phyloP scores from a whole-genome alignment of 1,140 invertebrate species.

The Drosophila novamexicana region DNA sequence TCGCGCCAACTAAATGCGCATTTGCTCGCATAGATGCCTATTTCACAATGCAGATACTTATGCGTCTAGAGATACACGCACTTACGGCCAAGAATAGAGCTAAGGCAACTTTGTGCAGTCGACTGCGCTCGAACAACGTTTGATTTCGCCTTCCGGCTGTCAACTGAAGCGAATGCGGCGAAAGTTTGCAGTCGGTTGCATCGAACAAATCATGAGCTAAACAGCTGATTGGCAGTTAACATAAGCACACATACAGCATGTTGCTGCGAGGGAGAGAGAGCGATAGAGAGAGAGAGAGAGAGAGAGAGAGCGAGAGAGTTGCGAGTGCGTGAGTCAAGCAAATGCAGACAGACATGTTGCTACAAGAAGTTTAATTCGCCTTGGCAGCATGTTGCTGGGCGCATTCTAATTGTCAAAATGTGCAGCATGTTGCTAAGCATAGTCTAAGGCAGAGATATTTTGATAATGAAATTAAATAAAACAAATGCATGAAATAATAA shows the following conservation, averaged over 20 bases:
- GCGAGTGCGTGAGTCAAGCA: not conserved
- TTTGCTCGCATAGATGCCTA: not conserved
- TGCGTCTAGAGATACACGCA: not conserved
- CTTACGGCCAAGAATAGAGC: not conserved
- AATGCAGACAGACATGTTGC: conserved; percentile 4
- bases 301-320: conserved; percentile 1
- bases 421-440: not conserved
- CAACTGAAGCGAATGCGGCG: conserved; percentile 12
- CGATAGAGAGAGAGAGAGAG: not conserved
- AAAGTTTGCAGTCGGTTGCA: conserved; percentile 15
- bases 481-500: too few relatives aligned
- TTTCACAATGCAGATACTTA: not conserved
- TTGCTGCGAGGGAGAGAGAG: not conserved
- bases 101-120: not conserved
- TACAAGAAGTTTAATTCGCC: not conserved
- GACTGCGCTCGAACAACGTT: conserved; percentile 8
- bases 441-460: not conserved
- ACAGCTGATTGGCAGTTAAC: conserved; percentile 3
- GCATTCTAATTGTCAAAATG: not conserved
- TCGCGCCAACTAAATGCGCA: too few relatives aligned
- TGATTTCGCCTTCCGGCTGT: conserved; percentile 2
- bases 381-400: conserved; percentile 1
- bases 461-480: not conserved
- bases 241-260: not conserved
- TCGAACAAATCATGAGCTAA: conserved; percentile 11